Evolutionary conservation across 2,797 vertebrate species (phyloP).

Genomic region (Tragelaphus oryx): DNA sequence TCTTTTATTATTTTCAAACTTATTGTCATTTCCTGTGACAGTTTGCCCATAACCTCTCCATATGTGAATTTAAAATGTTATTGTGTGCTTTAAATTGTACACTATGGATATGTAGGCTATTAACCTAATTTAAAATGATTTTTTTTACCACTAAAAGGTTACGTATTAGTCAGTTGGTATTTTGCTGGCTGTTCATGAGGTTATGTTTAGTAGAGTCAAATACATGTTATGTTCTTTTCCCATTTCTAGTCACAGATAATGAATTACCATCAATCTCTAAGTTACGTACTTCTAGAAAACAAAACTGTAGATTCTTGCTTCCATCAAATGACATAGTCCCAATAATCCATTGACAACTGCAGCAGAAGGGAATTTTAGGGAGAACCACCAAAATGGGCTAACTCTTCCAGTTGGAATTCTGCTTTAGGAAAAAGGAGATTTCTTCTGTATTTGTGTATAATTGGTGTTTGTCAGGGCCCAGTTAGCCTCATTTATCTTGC

Average conservation of each 20-base stretch:
- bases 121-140: slow-evolving; percentile 35
- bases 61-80: neutral
- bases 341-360: neutral
- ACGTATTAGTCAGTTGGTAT: neutral
- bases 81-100: slow-evolving; percentile 27
- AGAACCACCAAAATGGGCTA: neutral
- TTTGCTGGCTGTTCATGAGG: neutral
- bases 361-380: slow-evolving; percentile 23
- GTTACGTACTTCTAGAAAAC: neutral
- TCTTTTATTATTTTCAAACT: neutral
- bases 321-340: neutral
- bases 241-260: slow-evolving; percentile 17
- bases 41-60: neutral
- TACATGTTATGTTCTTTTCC: neutral
- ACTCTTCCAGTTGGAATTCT: neutral
- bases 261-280: neutral
- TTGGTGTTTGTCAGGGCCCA: neutral
- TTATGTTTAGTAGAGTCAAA: slow-evolving; percentile 14
- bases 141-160: slow-evolving; percentile 13
- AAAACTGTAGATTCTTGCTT: slow-evolving; percentile 11
- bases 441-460: neutral
- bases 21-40: neutral
- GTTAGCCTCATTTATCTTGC: neutral
- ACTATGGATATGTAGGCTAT: neutral
- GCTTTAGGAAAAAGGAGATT: slow-evolving; percentile 19